Evolutionary conservation across 37 sponge, comb jelly and placozoan species (phyloP).

Genomic region (Dysidea cf. avara): DNA sequence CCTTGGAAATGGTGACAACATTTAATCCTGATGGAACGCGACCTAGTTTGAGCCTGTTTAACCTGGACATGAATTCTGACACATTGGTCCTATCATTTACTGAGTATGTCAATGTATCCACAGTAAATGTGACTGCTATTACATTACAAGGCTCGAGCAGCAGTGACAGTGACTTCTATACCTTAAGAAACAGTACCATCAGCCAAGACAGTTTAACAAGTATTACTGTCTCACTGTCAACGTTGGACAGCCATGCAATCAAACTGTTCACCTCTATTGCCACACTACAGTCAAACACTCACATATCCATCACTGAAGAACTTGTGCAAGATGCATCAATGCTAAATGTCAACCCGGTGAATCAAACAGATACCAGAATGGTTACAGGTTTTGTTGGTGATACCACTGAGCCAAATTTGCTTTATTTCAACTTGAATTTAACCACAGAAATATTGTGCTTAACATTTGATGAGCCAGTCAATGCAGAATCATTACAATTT

Average conservation of each 20-base stretch:
- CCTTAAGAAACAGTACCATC: conserved; percentile 3
- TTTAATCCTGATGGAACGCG: conserved; percentile 51
- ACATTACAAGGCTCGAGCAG: conserved; percentile 50
- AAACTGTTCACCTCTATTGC: conserved; percentile 55
- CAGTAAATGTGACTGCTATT: conserved; percentile 50
- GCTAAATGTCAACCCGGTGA: conserved; percentile 37
- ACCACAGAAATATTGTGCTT: conserved; percentile 66
- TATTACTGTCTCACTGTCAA: conserved; percentile 38
- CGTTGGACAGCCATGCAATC: conserved; percentile 65
- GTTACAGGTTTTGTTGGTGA: conserved; percentile 35
- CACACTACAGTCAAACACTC: conserved; percentile 41
- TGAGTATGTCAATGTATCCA: conserved; percentile 62
- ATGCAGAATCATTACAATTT: conserved; percentile 34
- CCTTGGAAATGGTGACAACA: background rate
- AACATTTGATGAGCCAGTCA: conserved; percentile 87
- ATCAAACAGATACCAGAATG: background rate
- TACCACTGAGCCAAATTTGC: conserved; percentile 47
- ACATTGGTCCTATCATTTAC: conserved; percentile 59
- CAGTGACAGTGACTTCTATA: conserved; percentile 15
- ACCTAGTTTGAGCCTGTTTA: conserved; percentile 49
- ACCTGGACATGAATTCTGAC: conserved; percentile 66
- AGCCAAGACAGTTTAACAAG: conserved; percentile 24
- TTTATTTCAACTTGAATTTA: conserved; percentile 67
- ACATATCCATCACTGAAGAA: conserved; percentile 34
- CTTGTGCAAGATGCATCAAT: conserved; percentile 53